phyloP scores from a whole-genome alignment of 2,113 vertebrate genomes.

The Corydoras maculifer region DNA sequence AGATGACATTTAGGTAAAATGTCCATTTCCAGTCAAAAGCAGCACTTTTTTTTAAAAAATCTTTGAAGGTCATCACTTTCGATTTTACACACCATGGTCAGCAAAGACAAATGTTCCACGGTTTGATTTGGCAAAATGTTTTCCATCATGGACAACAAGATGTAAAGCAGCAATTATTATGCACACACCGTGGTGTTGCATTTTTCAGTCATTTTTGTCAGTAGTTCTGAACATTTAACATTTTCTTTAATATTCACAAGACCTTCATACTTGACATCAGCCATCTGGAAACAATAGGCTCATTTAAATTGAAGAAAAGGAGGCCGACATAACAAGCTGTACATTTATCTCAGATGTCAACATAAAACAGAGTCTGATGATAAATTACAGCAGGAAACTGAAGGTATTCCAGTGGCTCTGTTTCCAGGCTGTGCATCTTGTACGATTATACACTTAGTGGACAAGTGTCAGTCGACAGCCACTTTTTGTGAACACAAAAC shows the following conservation, averaged over 20 bases:
- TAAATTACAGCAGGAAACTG: neutral
- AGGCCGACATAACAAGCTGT: slow-evolving; percentile 5
- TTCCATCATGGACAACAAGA: neutral
- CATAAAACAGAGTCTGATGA: neutral
- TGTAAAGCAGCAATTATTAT: neutral
- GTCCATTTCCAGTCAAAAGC: slow-evolving; percentile 1
- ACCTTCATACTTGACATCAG: slow-evolving; percentile 56
- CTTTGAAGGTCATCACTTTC: neutral
- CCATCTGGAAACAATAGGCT: slow-evolving; percentile 47
- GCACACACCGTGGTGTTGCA: slow-evolving; percentile 6
- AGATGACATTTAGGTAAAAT: neutral
- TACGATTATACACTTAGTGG: slow-evolving; percentile 8
- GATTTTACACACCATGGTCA: neutral
- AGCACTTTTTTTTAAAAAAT: neutral
- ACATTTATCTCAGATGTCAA: slow-evolving; percentile 36
- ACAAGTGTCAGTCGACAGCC: no score
- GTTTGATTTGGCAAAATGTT: slow-evolving; percentile 17
- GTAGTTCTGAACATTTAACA: slow-evolving; percentile 1
- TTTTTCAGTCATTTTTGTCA: slow-evolving; percentile 3
- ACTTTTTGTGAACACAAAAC: no score
- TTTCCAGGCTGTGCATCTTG: neutral
- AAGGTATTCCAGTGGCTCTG: neutral
- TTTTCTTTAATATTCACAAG: slow-evolving; percentile 56
- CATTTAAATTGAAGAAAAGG: slow-evolving; percentile 49
- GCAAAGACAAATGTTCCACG: slow-evolving; percentile 7